Percentiles rank a stretch among this genome's conserved stretches.
phyloP scores from a whole-genome alignment of 2,888 invertebrate genomes.

The Oasisia sp. region DNA sequence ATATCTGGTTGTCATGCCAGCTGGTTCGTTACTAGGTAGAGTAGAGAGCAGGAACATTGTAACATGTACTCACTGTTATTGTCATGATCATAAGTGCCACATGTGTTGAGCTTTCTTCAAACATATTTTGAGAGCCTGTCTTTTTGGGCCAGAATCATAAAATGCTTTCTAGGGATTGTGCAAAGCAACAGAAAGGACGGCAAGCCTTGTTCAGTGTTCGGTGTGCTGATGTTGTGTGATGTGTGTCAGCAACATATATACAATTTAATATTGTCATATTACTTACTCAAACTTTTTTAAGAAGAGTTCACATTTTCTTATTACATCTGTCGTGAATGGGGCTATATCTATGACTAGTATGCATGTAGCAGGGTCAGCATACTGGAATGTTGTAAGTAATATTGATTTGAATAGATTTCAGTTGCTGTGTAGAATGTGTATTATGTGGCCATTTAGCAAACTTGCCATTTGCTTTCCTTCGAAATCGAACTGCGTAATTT shows the following conservation, averaged over 20 bases:
- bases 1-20: neutral
- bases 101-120: neutral
- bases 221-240: neutral
- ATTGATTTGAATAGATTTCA: neutral
- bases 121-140: neutral
- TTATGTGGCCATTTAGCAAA: neutral
- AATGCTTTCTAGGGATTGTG: conserved; percentile 3
- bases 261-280: neutral
- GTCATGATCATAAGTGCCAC: neutral
- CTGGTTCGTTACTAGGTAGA: neutral
- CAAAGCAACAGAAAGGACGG: neutral
- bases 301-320: neutral
- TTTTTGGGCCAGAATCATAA: conserved; percentile 3
- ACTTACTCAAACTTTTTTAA: neutral
- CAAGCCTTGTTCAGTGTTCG: neutral
- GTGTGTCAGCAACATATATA: conserved; percentile 1
- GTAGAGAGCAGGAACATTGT: neutral
- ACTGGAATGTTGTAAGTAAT: conserved; percentile 12
- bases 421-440: neutral
- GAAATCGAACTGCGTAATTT: neutral
- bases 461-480: neutral
- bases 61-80: neutral
- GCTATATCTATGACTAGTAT: neutral
- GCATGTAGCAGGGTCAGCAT: neutral
- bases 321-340: neutral